Percentiles rank a stretch among this genome's conserved stretches.
These are phyloP conservation scores for Psilopsiagon aurifrons DNA, from an alignment of 2,113 vertebrate genomes.

Conservation along the genomic window DNA sequence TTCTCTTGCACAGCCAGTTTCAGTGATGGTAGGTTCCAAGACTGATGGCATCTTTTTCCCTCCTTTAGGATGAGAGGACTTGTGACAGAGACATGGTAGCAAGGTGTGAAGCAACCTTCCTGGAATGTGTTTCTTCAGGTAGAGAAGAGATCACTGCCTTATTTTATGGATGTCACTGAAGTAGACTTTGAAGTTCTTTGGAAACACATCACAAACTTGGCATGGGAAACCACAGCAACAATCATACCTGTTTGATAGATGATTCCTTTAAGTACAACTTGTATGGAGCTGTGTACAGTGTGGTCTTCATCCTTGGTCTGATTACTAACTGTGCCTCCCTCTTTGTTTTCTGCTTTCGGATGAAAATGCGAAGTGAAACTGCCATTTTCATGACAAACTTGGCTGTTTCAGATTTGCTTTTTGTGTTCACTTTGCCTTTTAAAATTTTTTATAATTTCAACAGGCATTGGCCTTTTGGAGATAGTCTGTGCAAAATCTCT, in stretches of 20 bases:
- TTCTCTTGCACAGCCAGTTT: no score
- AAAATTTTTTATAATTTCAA: slow-evolving; percentile 98
- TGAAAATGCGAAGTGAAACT: slow-evolving; percentile 93
- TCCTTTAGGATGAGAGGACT: slow-evolving; percentile 21
- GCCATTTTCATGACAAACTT: slow-evolving; percentile 98
- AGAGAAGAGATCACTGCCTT: background rate
- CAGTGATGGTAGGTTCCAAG: background rate
- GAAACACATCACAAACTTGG: slow-evolving; percentile 50
- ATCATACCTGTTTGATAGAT: slow-evolving; percentile 90
- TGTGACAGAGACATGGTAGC: background rate
- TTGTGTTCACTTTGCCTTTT: slow-evolving; percentile 94
- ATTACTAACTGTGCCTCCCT: slow-evolving; percentile 96
- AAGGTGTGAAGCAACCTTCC: background rate
- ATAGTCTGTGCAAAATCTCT: slow-evolving; percentile 92
- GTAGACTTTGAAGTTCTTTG: slow-evolving; percentile 28
- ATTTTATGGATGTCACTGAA: slow-evolving; percentile 68
- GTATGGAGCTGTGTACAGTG: slow-evolving; percentile 93
- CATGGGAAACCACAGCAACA: slow-evolving; percentile 81
- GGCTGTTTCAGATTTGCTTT: slow-evolving; percentile 92
- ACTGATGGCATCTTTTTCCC: background rate
- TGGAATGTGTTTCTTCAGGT: slow-evolving; percentile 19
- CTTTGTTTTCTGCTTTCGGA: slow-evolving; percentile 95
- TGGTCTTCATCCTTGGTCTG: slow-evolving; percentile 92
- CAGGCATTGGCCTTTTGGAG: slow-evolving; percentile 96
- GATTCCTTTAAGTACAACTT: slow-evolving; percentile 99